A percentile compares a stretch with the other conserved stretches of the same genome.
Evolutionary conservation across 1,140 invertebrate species (phyloP).

Genomic region (Cyclina sinensis): DNA sequence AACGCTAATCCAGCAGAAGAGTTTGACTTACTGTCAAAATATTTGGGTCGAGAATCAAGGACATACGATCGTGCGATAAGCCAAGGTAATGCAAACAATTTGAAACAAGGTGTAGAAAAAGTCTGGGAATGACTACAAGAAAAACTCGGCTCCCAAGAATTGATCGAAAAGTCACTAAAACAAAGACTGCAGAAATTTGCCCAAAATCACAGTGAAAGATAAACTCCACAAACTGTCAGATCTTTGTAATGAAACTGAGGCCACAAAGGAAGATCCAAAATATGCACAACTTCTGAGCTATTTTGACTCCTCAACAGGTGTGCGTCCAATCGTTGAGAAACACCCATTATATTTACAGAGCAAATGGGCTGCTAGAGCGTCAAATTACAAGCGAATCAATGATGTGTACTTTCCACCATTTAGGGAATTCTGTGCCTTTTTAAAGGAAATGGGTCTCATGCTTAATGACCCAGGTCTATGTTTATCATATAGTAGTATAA

Average conservation of each 20-base stretch:
- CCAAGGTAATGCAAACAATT: constrained; percentile 10
- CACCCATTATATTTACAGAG: constrained; percentile 47
- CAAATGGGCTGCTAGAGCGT: constrained; percentile 66
- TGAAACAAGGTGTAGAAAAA: not conserved
- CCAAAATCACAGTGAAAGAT: constrained; percentile 37
- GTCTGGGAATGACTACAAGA: constrained; percentile 66
- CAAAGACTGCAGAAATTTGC: constrained; percentile 52
- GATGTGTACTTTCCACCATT: constrained; percentile 64
- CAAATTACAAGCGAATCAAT: constrained; percentile 47
- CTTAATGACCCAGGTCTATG: constrained; percentile 67
- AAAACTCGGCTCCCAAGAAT: constrained; percentile 57
- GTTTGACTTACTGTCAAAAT: constrained; percentile 57
- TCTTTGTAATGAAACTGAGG: constrained; percentile 58
- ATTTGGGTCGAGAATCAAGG: constrained; percentile 23
- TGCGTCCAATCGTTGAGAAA: constrained; percentile 58
- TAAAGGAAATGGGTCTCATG: constrained; percentile 31
- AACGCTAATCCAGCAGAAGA: constrained; percentile 30
- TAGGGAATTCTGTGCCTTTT: constrained; percentile 55
- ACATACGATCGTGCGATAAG: constrained; percentile 26
- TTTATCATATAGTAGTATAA: not conserved
- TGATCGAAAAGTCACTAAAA: constrained; percentile 40
- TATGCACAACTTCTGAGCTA: constrained; percentile 48
- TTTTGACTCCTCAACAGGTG: constrained; percentile 62
- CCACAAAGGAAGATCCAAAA: constrained; percentile 29
- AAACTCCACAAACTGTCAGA: constrained; percentile 58